A percentile compares a stretch with the other conserved stretches of the same genome.
Conservation (phyloP, 2,113 vertebrate species). For the Vimba vimba region DNA sequence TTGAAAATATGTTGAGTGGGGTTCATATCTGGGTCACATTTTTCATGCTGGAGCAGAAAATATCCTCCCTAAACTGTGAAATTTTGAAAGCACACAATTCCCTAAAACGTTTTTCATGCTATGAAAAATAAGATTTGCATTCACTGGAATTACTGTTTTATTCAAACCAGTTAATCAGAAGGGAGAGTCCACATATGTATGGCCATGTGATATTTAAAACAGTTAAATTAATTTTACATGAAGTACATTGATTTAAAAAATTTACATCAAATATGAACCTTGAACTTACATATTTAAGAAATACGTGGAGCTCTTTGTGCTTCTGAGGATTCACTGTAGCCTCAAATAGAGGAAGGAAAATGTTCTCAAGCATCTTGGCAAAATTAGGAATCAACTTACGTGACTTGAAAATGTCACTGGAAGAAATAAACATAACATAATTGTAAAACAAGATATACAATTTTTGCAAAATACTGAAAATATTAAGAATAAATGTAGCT, state of each 20-base stretch:
- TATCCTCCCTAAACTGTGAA: background rate
- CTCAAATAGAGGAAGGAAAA: slow-evolving; percentile 94
- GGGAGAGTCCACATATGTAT: background rate
- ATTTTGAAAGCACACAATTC: background rate
- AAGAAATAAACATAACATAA: slow-evolving; percentile 45
- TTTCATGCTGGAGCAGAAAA: background rate
- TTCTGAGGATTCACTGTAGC: slow-evolving; percentile 92
- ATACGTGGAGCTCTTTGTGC: slow-evolving; percentile 87
- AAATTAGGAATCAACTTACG: slow-evolving; percentile 89
- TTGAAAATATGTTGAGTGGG: slow-evolving; percentile 16
- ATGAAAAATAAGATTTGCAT: background rate
- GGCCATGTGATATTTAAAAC: background rate
- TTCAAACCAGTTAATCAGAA: background rate
- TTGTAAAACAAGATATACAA: background rate
- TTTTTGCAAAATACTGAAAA: background rate
- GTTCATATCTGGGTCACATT: slow-evolving; percentile 5
- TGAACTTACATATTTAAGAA: slow-evolving; percentile 93
- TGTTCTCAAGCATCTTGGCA: slow-evolving; percentile 94
- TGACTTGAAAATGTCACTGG: slow-evolving; percentile 93
- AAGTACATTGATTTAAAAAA: background rate
- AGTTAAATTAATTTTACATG: background rate
- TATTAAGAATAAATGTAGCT: background rate
- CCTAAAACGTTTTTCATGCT: background rate
- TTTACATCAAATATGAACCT: background rate
- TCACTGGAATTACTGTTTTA: background rate